Percentiles rank a stretch among this genome's conserved stretches.
phyloP scores from a whole-genome alignment of 2,797 vertebrate species.

The Schizothorax lantsangensis region DNA sequence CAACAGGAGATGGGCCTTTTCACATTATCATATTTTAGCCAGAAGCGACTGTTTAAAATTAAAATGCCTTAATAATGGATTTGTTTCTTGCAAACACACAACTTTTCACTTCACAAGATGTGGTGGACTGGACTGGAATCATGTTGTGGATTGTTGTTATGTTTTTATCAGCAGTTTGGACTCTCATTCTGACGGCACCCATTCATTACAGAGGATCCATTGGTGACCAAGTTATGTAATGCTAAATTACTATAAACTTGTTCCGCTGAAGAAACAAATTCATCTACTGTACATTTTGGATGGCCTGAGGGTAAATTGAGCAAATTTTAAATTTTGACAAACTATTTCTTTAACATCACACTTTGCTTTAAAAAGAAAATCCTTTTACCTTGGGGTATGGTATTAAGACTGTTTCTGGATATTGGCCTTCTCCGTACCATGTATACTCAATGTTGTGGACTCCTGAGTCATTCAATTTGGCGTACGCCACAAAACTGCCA shows the following conservation, averaged over 20 bases:
- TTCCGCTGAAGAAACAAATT: background rate
- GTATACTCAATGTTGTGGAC: conserved; percentile 92
- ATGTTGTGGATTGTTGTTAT: background rate
- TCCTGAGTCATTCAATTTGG: conserved; percentile 88
- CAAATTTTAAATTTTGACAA: background rate
- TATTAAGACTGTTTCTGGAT: conserved; percentile 88
- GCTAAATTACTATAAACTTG: background rate
- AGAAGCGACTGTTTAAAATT: background rate
- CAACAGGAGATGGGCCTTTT: background rate
- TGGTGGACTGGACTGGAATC: background rate
- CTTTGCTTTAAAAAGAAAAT: background rate
- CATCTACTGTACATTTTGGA: background rate
- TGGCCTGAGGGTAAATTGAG: background rate
- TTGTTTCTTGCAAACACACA: background rate
- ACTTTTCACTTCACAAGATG: background rate
- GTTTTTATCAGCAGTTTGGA: background rate
- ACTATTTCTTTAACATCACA: background rate
- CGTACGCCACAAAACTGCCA: conserved; percentile 88
- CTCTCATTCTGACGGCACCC: background rate
- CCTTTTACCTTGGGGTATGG: conserved; percentile 92
- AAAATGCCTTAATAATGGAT: background rate
- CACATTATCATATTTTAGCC: background rate
- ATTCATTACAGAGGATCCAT: background rate
- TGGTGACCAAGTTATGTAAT: background rate
- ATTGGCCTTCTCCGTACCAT: conserved; percentile 90